Evolutionary conservation across 2,113 vertebrate genomes (phyloP), one percentile per base, ranked within the genome.

Genomic region (Eleginops maclovinus): DNA sequence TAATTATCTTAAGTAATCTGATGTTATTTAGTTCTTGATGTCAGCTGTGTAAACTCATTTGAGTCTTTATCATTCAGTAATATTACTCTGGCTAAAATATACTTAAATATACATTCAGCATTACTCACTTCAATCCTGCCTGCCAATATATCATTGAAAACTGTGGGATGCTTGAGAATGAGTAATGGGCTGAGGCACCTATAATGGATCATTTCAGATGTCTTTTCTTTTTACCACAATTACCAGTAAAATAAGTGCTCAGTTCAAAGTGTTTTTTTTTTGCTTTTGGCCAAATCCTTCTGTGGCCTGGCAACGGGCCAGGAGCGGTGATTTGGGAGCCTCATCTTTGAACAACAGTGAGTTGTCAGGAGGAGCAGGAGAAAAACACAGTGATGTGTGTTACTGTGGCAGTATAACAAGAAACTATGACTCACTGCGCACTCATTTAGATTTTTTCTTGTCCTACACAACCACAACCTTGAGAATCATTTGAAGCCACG

Each of bases 341-440:
- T 90, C 81, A 24, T 70, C 54, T 44, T 74, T 75, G 74, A 80
- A 88, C 70, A 75, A 86, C 83, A 72, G 76, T 47, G 83, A 77
- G 80, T 76, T 64, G 74, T 82, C 50, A 54, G 69, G 72, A 67
- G 65, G 59, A 55, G 65, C 66, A 63, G 74, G 63, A 80, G 77
- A 77, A 89, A 89, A 91, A 89, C 82, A 81, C 76, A 84, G 68
- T 76, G 79, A 90, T 87, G 83, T 66, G 41, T 65, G 79, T 81
- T 9, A 49, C 68, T 5, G 61, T 9, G 76, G 74, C 44, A 7
- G 59, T 72, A 43, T 41, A 84, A 76, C 79, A 68, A 76, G 77
- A 79, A 65, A 69, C 24, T n/a, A 44, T 79, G 84, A 84, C 71
- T 80, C 74, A 85, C 63, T n/a, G 2, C 71, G 44, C 21, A 58